Evolutionary conservation across 2,888 invertebrate species (phyloP).

Genomic region (Cryptocheilus praepositus): DNA sequence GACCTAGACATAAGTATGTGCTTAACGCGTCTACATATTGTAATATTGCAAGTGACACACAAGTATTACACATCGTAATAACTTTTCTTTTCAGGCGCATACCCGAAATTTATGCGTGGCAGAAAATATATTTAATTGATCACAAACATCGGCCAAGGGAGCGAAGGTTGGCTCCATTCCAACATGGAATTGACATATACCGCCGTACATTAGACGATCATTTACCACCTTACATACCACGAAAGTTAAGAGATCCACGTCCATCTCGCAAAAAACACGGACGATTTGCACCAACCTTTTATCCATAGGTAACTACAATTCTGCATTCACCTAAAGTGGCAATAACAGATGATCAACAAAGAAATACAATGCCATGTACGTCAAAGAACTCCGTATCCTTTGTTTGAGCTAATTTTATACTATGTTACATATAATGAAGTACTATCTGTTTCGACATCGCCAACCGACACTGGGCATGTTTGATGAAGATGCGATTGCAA

Average conservation of each 20-base stretch:
- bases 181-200: constrained; percentile 80
- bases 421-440: background rate
- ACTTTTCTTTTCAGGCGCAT: constrained; percentile 67
- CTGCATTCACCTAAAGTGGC: too few species aligned
- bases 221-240: constrained; percentile 83
- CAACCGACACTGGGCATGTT: too few species aligned
- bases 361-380: background rate
- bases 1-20: constrained; percentile 77
- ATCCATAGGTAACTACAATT: constrained; percentile 75
- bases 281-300: constrained; percentile 82
- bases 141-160: constrained; percentile 83
- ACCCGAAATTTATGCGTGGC: constrained; percentile 89
- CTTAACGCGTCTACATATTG: constrained; percentile 6
- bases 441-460: background rate
- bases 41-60: background rate
- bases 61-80: background rate
- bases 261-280: constrained; percentile 77
- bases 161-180: constrained; percentile 83
- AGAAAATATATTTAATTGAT: constrained; percentile 86
- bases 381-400: background rate
- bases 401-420: background rate
- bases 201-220: constrained; percentile 83
- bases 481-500: too few species aligned
- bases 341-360: too few species aligned
- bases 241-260: constrained; percentile 77